Base-by-base conservation (phyloP, 2,797 vertebrate genomes). In the Pseudochirops corinnae region DNA sequence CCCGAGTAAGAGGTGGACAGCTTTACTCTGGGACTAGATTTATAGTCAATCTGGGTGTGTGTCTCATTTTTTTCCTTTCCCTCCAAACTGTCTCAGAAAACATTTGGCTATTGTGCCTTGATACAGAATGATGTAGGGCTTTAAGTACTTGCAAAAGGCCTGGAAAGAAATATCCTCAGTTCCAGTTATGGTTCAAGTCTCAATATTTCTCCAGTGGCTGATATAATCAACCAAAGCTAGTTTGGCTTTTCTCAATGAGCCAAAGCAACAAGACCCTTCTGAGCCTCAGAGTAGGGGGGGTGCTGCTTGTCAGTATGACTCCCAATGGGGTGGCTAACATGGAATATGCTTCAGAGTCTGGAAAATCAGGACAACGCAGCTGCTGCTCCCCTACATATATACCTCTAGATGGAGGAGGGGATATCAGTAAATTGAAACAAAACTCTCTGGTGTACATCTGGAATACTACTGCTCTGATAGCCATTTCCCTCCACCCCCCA, bases 201-300 rank as follows among this genome's bases (percentile, higher is more conserved):
- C 92, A 55, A 2, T 7, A 95, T 96, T 94, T 82, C 74, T 87
- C 52, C 53, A 95, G 57, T 62, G 93, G 52, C 92, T 97, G 93
- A 93, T 94, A 95, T 95, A 95, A 95, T 97, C 67, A 94, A 95
- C 92, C 90, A 94, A 96, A 96, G 33, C 62, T 96, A 28, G 46
- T 95, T 97, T 97, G 93, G 74, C 52, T 97, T 96, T 95, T 95
- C 95, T 98, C 94, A 97, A 96, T 92, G 56, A 95, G 92, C 14
- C 14, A 94, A 87, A 96, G 92, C 60, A 94, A 95, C 55, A 90
- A 39, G 92, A 95, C 11, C 92, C 82, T 74, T 96, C 82, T 94
- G 67, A 53, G 91, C 60, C 29, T 26, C 9, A 95, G 92, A 91
- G 74, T 58, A 95, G 57, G 93, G 67, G 60, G 90, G 90, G 82